A percentile compares a stretch with the other conserved stretches of the same genome.
phyloP scores from a whole-genome alignment of 2,797 vertebrate species.

The Bryconaethiops microstoma region DNA sequence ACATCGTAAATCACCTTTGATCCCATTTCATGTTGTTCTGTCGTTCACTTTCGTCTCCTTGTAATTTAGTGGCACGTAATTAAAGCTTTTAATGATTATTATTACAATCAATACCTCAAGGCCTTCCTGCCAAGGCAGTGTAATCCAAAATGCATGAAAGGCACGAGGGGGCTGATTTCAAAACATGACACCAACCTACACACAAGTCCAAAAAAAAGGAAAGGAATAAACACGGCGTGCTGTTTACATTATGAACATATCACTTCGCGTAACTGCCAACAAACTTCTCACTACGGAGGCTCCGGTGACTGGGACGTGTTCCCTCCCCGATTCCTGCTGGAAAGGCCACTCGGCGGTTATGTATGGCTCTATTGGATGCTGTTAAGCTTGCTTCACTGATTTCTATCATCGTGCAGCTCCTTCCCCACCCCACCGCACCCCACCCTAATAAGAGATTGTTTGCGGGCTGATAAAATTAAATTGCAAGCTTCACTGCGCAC shows the following conservation, averaged over 20 bases:
- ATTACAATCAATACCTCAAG: too few relatives aligned
- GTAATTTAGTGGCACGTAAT: too few relatives aligned
- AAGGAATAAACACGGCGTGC: not conserved
- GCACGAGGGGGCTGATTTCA: not conserved
- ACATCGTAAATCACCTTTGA: too few relatives aligned
- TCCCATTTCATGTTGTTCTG: too few relatives aligned
- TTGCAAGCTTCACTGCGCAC: slow-evolving; percentile 89
- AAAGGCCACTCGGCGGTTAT: slow-evolving; percentile 64
- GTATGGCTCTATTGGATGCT: slow-evolving; percentile 79
- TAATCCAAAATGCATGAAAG: too few relatives aligned
- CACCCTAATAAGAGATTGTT: slow-evolving; percentile 93
- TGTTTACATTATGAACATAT: not conserved
- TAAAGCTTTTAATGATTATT: too few relatives aligned
- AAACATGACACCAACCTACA: not conserved
- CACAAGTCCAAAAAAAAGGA: not conserved
- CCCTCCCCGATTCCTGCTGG: slow-evolving; percentile 18
- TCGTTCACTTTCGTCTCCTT: too few relatives aligned
- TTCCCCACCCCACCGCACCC: slow-evolving; percentile 80
- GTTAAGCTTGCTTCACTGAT: slow-evolving; percentile 83
- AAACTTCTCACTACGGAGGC: not conserved
- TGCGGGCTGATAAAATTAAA: slow-evolving; percentile 97
- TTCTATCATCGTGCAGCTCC: slow-evolving; percentile 64
- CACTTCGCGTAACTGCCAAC: not conserved
- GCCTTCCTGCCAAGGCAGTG: too few relatives aligned
- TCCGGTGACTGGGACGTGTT: not conserved